Percentiles rank a stretch among this genome's conserved stretches.
Evolutionary conservation across 2,888 invertebrate genomes (phyloP).

Genomic region (Bedellia somnulentella): DNA sequence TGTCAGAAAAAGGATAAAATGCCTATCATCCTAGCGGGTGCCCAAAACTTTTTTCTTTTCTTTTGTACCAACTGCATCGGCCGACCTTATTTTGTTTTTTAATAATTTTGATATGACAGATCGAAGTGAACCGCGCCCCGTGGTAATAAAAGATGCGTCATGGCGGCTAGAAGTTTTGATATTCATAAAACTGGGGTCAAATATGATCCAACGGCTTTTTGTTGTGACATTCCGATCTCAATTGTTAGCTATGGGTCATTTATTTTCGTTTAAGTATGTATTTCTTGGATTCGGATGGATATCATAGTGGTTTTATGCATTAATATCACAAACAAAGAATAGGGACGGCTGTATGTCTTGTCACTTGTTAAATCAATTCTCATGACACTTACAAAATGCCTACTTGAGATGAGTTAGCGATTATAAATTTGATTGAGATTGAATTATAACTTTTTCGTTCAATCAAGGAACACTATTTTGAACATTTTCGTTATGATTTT

Average conservation of each 20-base stretch:
- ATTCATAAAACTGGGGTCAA: neutral
- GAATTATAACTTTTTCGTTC: too few species aligned
- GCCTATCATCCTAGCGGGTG: slow-evolving; percentile 41
- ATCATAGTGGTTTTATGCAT: too few species aligned
- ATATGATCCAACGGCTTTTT: slow-evolving; percentile 1
- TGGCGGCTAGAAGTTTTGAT: slow-evolving; percentile 9
- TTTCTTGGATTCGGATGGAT: too few species aligned
- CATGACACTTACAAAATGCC: too few species aligned
- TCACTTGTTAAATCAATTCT: too few species aligned
- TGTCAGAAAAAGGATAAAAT: slow-evolving; percentile 51
- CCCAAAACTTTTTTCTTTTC: slow-evolving; percentile 25
- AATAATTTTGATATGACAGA: slow-evolving; percentile 47
- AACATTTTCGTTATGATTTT: too few species aligned
- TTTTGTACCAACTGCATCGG: slow-evolving; percentile 8
- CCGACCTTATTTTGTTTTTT: slow-evolving; percentile 25
- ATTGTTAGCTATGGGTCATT: neutral
- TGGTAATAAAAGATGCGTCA: slow-evolving; percentile 23
- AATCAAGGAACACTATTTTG: too few species aligned
- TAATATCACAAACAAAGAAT: too few species aligned
- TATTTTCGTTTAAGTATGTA: slow-evolving; percentile 1
- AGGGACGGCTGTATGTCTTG: too few species aligned
- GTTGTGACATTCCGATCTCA: slow-evolving; percentile 3
- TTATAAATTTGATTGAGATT: too few species aligned
- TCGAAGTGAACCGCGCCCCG: slow-evolving; percentile 36
- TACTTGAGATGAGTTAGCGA: too few species aligned